Conservation (phyloP, 2,888 invertebrate genomes). For the Perizoma affinitatum region DNA sequence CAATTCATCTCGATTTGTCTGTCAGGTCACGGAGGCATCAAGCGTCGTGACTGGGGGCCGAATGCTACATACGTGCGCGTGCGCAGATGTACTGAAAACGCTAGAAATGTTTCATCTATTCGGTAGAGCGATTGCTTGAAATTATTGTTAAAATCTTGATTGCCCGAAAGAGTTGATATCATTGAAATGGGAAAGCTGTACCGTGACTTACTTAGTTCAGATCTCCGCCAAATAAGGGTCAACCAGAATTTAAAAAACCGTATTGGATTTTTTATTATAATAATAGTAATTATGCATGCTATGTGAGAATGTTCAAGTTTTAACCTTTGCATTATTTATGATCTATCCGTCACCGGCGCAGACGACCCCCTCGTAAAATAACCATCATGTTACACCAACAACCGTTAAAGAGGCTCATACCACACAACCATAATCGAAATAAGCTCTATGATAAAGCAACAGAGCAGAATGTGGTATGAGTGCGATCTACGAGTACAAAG, state of each 20-base stretch:
- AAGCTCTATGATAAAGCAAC: conserved; percentile 34
- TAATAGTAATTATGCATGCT: not conserved
- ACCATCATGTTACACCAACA: conserved; percentile 56
- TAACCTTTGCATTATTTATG: conserved; percentile 52
- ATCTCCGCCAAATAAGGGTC: too few species aligned
- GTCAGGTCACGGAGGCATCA: conserved; percentile 65
- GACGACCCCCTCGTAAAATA: conserved; percentile 64
- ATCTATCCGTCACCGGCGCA: conserved; percentile 52
- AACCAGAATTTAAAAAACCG: too few species aligned
- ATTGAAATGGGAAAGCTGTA: not conserved
- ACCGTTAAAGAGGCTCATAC: conserved; percentile 50
- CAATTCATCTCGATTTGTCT: conserved; percentile 82
- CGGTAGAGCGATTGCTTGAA: conserved; percentile 13
- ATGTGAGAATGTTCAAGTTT: conserved; percentile 41
- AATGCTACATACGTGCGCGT: conserved; percentile 41
- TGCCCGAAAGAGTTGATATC: too few species aligned
- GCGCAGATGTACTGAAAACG: conserved; percentile 43
- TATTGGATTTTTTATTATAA: not conserved
- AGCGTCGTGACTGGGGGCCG: conserved; percentile 62
- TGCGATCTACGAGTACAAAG: conserved; percentile 48
- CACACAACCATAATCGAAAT: conserved; percentile 10
- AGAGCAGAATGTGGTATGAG: conserved; percentile 42
- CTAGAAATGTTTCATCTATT: conserved; percentile 41
- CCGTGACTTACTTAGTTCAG: too few species aligned
- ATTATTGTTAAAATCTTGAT: conserved; percentile 1